Percentiles rank a stretch among this genome's conserved stretches.
These are phyloP conservation scores for Spinus pinus DNA, from an alignment of 2,797 vertebrate species.

Conservation along the genomic window DNA sequence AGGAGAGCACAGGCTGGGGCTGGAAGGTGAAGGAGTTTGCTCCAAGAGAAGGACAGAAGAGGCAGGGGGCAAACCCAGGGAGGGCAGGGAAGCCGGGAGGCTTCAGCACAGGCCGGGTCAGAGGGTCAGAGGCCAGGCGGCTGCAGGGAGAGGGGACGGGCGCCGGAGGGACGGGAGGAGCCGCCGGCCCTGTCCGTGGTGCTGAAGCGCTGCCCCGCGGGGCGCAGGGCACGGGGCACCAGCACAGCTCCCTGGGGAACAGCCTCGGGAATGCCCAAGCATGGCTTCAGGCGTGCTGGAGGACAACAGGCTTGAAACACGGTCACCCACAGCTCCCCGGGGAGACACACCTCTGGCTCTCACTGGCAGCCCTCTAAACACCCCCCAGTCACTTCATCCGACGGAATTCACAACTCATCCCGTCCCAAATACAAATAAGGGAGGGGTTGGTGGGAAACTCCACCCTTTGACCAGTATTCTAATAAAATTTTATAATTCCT, in stretches of 20 bases:
- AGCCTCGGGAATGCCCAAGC: accelerated
- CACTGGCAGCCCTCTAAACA: background rate
- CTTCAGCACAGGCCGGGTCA: background rate
- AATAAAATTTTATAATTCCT: slow-evolving; percentile 60
- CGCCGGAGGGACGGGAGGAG: accelerated
- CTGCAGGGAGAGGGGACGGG: accelerated
- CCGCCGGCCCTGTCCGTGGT: slow-evolving; percentile 66
- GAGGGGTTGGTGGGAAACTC: background rate
- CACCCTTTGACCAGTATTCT: background rate
- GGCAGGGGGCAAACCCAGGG: background rate
- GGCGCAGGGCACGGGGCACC: background rate
- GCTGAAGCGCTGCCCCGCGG: slow-evolving; percentile 50
- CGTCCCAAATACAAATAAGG: background rate
- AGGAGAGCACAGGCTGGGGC: background rate
- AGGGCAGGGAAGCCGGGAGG: background rate
- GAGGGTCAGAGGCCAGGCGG: background rate
- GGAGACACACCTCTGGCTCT: background rate
- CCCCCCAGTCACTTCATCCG: accelerated
- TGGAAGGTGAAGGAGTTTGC: background rate
- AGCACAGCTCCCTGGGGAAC: accelerated
- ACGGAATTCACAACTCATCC: background rate
- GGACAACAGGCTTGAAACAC: accelerated
- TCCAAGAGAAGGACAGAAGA: background rate
- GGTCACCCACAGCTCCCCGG: accelerated
- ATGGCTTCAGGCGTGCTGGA: accelerated